Evolutionary conservation across 2,888 invertebrate species (phyloP), one percentile per base, ranked within the genome.

Genomic region (Oxytorus armatus): DNA sequence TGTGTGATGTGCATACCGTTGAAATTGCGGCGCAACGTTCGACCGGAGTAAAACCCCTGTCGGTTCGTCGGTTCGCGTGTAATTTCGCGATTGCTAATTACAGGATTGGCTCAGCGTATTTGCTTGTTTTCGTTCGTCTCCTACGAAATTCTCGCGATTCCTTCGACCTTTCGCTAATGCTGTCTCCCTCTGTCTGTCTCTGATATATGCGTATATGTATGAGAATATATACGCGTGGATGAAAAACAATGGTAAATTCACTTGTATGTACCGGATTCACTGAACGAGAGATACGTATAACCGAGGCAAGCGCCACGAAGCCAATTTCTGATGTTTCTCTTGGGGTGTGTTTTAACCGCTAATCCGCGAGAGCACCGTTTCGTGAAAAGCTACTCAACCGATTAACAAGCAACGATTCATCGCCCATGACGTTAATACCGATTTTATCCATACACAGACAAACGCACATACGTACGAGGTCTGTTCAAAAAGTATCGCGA

Each of bases 51-150:
- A 69, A 57, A 16, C 47, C 57, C 36, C 42, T 57, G 65, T 73
- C 66, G 59, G 72, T 79, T 63, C 63, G 51, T 33, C 57, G 59
- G 53, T 61, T 47, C 57, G 49, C 36, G 75, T 59, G 74, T 68
- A 82, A 75, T 85, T 82, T 75, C 72, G 59, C 77, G 70, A 82
- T 84, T 81, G 72, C 79, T 79, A 81, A 82, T 81, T 79, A 79
- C 81, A 79, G 81, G 53, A 81, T 79, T 74, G 73, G 42, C 69
- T 47, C 47, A 16, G 21, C 61, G 59, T 69, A 57, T 69, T 65
- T 69, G 51, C 42, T 39, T 44, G 65, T 61, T 63, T 39, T 7
- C 61, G 33, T 47, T 29, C 55, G 42, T 10, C 33, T 70, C 3
- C 51, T 55, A 23, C 49, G 51, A 55, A 75, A 68, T 69, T 75